Evolutionary conservation across 1,140 invertebrate genomes (phyloP), one percentile per base, ranked within the genome.

Genomic region (Maconellicoccus hirsutus): DNA sequence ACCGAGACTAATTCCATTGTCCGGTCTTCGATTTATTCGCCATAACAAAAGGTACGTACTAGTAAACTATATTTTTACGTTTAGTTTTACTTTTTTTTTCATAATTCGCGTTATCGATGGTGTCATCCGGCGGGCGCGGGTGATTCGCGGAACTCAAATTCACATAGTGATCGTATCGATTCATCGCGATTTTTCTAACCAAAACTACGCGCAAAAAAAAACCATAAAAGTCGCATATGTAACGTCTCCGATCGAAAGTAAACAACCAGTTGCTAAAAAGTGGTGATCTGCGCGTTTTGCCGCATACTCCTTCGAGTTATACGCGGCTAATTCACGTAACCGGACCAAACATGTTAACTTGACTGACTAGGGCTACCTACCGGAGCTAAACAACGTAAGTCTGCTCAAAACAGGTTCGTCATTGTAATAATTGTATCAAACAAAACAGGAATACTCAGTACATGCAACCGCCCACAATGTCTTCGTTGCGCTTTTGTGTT

Each of bases 391-490:
- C 42, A 52, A 52, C 42, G 42, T 52, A 66, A 66, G 61, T 66
- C 61, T 26, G 61, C 61, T 66, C 25, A 66, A 66, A 66, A 66
- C 61, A 66, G 61, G 61, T 66, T 66, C 61, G 61, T 66, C 61
- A 66, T 66, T 66, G 61, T 66, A 66, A 66, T 66, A 66, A 66
- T 66, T 66, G 61, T 66, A 66, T 66, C 61, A 66, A 66, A 66
- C 61, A 66, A 66, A 66, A 66, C 61, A 66, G 61, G 61, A 66
- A 66, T 66, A 66, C 25, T 26, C 61, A 66, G 22, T 26, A 66
- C 61, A 66, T 4, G 16, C 61, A n/a, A 22, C 61, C 61, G 61
- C 61, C 61, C 25, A 66, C 61, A 66, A 25, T 52, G 42, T 52
- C 42, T 52, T 52, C 42, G 12, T 12, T 33, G 4, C n/a, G 6